Evolutionary conservation across 2,113 vertebrate genomes (phyloP), one percentile per base, ranked within the genome.

Genomic region (Macroglossus sobrinus): DNA sequence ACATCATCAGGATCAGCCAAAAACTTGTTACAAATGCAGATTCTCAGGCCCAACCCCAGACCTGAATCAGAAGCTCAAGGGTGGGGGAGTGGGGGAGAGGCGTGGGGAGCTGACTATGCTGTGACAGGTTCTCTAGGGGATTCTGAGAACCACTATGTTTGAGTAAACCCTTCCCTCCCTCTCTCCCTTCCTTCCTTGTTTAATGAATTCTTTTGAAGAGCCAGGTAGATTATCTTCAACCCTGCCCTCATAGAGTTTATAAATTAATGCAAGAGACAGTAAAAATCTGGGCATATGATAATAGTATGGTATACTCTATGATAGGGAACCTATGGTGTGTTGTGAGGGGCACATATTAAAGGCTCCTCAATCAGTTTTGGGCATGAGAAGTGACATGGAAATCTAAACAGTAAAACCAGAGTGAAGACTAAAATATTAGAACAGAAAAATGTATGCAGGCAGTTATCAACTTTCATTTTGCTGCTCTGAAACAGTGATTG

Each of bases 311-410:
- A n/a, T 18, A n/a, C 18, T 30, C 35, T 2, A 1, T 2, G 11
- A 5, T 3, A 57, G 63, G 40, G 7, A 33, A 47, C 2, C 19
- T 4, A 3, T 7, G 0, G 7, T 10, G 24, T 0, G 12, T 21
- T 1, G 24, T 9, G 40, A 3, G 45, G 8, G 38, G n/a, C 24
- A 15, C 57, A 13, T 0, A 1, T 6, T 12, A 35, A 22, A 57
- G 38, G 40, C 21, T 2, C 59, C n/a, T 71, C 19, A 1, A 13
- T 24, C 38, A 71, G 66, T 13, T 43, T 33, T 78, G 50, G 38
- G 26, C 12, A 0, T 38, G 22, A 45, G 35, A 28, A 10, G 3
- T 0, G 5, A 55, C 8, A n/a, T 4, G 4, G 26, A 24, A 2
- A 1, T 38, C 43, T 15, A 64, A 19, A 53, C 3, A 12, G 59